Evolutionary conservation across 2,113 vertebrate genomes (phyloP).

Genomic region (Rhadina sibilatrix): DNA sequence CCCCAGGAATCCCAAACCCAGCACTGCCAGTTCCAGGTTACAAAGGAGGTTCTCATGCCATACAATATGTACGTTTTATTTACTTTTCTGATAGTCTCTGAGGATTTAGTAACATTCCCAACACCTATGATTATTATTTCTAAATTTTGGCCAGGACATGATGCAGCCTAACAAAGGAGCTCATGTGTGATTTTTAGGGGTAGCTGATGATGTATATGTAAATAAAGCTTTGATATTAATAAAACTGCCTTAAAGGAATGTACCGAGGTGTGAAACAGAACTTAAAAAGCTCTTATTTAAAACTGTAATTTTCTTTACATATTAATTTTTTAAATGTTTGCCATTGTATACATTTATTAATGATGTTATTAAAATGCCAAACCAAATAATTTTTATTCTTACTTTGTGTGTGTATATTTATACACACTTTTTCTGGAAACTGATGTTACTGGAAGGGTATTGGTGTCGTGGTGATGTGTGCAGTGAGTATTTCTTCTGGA

Average conservation of each 20-base stretch:
- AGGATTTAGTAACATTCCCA: conserved; percentile 45
- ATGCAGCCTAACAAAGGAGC: conserved; percentile 50
- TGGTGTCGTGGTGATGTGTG: conserved; percentile 25
- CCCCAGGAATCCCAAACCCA: conserved; percentile 22
- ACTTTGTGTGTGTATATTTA: conserved; percentile 34
- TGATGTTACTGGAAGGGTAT: background rate
- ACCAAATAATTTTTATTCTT: conserved; percentile 65
- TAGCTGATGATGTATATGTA: conserved; percentile 66
- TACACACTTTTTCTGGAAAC: conserved; percentile 5
- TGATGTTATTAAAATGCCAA: conserved; percentile 78
- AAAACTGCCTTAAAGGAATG: conserved; percentile 80
- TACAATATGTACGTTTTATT: conserved; percentile 3
- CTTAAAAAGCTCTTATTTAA: conserved; percentile 75
- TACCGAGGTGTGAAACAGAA: conserved; percentile 70
- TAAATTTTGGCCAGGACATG: conserved; percentile 34
- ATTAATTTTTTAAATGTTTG: conserved; percentile 69
- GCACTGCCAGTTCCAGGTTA: conserved; percentile 37
- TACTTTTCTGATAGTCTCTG: conserved; percentile 36
- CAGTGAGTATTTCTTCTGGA: conserved; percentile 4
- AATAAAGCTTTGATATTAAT: conserved; percentile 72
- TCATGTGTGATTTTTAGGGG: conserved; percentile 57
- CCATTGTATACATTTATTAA: conserved; percentile 74
- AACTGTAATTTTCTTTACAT: conserved; percentile 72
- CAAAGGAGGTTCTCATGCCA: conserved; percentile 6
- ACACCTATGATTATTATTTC: background rate